Evolutionary conservation across 2,113 vertebrate genomes (phyloP).

Genomic region (Cepphus grylle): DNA sequence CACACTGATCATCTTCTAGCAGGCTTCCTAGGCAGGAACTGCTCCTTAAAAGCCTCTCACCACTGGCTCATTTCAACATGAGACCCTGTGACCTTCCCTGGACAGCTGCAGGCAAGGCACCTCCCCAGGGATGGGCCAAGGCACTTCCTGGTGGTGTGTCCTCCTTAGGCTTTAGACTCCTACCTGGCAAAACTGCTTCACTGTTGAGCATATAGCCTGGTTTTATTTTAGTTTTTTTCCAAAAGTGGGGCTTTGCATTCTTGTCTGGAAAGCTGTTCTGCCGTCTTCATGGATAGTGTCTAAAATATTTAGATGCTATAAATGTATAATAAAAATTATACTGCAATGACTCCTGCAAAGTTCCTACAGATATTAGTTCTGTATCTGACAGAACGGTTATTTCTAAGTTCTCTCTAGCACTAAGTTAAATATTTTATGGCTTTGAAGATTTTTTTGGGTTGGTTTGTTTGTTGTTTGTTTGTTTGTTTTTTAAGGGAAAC

Average conservation of each 20-base stretch:
- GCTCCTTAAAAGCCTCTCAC: background rate
- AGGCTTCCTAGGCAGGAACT: background rate
- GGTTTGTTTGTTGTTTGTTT: background rate
- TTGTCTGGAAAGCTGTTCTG: background rate
- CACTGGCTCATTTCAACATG: accelerated
- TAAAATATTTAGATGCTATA: background rate
- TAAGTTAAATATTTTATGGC: background rate
- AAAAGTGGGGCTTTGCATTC: background rate
- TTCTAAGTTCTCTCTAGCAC: background rate
- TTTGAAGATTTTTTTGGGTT: background rate
- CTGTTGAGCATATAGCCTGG: background rate
- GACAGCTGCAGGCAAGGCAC: background rate
- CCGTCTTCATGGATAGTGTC: background rate
- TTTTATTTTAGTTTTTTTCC: background rate
- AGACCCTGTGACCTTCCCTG: background rate
- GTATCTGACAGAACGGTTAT: background rate
- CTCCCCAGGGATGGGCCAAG: background rate
- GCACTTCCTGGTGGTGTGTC: background rate
- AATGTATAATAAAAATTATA: background rate
- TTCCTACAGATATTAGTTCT: background rate
- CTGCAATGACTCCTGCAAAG: background rate
- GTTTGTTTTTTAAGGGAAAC: background rate
- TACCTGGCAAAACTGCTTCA: background rate
- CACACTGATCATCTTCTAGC: background rate
- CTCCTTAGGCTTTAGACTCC: background rate